Percentiles rank a stretch among this genome's conserved stretches.
Conservation (phyloP, 2,113 vertebrate genomes). For the Saguinus imperator region DNA sequence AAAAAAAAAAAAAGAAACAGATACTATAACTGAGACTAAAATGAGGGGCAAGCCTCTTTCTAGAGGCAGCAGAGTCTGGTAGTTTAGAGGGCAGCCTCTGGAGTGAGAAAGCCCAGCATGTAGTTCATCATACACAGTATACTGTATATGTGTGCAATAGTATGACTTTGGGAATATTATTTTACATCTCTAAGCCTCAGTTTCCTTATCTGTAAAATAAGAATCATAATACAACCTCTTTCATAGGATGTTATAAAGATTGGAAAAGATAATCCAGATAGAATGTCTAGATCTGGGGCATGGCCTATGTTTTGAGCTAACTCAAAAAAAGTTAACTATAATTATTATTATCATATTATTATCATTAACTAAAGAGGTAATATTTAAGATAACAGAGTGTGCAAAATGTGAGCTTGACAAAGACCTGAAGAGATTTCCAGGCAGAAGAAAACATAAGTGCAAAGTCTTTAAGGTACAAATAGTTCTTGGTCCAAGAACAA, state of each 20-base stretch:
- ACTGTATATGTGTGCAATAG: neutral
- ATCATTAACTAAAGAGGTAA: neutral
- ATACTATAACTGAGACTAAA: neutral
- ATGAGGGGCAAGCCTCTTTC: neutral
- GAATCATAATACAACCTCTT: neutral
- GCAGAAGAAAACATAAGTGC: neutral
- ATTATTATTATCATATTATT: neutral
- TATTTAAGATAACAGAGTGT: neutral
- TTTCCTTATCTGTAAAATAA: slow-evolving; percentile 9
- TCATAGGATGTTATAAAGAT: neutral
- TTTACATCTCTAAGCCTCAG: neutral
- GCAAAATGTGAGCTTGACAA: neutral
- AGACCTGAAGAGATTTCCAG: slow-evolving; percentile 1
- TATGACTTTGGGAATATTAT: neutral
- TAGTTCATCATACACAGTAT: neutral
- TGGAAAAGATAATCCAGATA: neutral
- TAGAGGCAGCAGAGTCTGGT: neutral
- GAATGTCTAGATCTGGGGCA: neutral
- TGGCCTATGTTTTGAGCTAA: neutral
- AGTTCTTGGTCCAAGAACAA: neutral
- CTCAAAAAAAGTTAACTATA: neutral
- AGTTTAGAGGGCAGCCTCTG: neutral
- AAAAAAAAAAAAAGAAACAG: too few relatives aligned
- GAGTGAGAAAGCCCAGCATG: neutral
- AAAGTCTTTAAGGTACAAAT: neutral